These are phyloP conservation scores for Dendroctonus ponderosae DNA, from an alignment of 1,140 invertebrate genomes.

Conservation along the genomic window DNA sequence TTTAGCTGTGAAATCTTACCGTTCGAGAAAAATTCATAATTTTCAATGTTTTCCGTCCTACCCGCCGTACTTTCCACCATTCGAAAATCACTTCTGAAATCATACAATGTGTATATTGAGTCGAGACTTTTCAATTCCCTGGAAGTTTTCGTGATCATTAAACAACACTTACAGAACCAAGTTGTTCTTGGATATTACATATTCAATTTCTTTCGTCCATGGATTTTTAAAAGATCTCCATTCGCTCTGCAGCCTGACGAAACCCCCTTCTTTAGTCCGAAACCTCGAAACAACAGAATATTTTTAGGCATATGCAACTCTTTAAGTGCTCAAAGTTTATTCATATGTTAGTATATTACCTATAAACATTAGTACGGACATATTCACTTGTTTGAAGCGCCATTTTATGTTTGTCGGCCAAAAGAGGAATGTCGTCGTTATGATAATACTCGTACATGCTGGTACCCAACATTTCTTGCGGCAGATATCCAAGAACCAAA, in stretches of 20 bases:
- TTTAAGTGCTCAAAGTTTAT: background rate
- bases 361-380: slow-evolving; percentile 70
- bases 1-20: too few relatives aligned
- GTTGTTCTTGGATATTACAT: slow-evolving; percentile 81
- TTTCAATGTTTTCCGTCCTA: slow-evolving; percentile 53
- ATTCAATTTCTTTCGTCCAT: slow-evolving; percentile 90
- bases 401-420: slow-evolving; percentile 83
- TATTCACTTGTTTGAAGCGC: slow-evolving; percentile 67
- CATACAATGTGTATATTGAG: slow-evolving; percentile 3
- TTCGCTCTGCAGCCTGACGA: slow-evolving; percentile 73
- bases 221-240: slow-evolving; percentile 88
- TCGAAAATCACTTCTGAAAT: slow-evolving; percentile 55
- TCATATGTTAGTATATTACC: slow-evolving; percentile 39
- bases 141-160: background rate
- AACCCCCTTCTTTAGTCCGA: slow-evolving; percentile 72
- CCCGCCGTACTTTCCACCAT: slow-evolving; percentile 56
- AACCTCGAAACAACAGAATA: slow-evolving; percentile 65
- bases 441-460: slow-evolving; percentile 93
- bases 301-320: background rate
- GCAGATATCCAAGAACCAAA: slow-evolving; percentile 83
- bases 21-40: slow-evolving; percentile 61
- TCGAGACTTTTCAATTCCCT: too few relatives aligned
- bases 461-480: slow-evolving; percentile 88
- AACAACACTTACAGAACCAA: slow-evolving; percentile 61
- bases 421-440: slow-evolving; percentile 74